A percentile compares a stretch with the other conserved stretches of the same genome.
These are phyloP conservation scores for Torymus aiolomorphi DNA, from an alignment of 2,888 invertebrate genomes.

Conservation along the genomic window DNA sequence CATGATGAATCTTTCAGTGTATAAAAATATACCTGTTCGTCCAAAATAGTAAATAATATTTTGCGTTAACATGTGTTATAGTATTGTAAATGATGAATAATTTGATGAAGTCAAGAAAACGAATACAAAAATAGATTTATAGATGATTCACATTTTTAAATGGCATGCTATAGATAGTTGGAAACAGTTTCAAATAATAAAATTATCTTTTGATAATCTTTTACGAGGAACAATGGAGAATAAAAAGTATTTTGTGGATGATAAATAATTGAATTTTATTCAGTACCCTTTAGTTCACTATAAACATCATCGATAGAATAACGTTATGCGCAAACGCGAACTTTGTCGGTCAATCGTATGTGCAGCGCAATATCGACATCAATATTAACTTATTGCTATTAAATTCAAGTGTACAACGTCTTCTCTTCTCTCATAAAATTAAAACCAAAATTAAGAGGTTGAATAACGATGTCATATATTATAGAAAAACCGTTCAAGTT, in stretches of 20 bases:
- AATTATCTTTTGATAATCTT: background rate
- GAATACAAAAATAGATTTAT: no score
- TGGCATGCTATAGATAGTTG: no score
- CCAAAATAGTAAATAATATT: no score
- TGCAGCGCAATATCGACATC: conserved; percentile 15
- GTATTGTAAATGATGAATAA: no score
- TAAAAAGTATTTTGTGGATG: conserved; percentile 46
- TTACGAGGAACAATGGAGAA: background rate
- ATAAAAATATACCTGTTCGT: no score
- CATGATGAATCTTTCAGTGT: no score
- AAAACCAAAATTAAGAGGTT: conserved; percentile 21
- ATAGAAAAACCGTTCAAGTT: conserved; percentile 37
- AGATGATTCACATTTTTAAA: background rate
- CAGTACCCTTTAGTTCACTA: conserved; percentile 57
- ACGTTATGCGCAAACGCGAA: conserved; percentile 23
- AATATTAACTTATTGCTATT: conserved; percentile 29
- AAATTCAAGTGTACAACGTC: conserved; percentile 20
- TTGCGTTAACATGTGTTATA: no score
- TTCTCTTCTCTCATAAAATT: conserved; percentile 2
- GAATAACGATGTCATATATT: conserved; percentile 25
- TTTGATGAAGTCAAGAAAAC: no score
- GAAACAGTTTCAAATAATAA: no score
- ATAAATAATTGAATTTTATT: conserved; percentile 71
- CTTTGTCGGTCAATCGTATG: background rate
- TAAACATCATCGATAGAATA: conserved; percentile 52